phyloP scores from a whole-genome alignment of 2,888 invertebrate species.

The Mesorhabditis spiculigera region DNA sequence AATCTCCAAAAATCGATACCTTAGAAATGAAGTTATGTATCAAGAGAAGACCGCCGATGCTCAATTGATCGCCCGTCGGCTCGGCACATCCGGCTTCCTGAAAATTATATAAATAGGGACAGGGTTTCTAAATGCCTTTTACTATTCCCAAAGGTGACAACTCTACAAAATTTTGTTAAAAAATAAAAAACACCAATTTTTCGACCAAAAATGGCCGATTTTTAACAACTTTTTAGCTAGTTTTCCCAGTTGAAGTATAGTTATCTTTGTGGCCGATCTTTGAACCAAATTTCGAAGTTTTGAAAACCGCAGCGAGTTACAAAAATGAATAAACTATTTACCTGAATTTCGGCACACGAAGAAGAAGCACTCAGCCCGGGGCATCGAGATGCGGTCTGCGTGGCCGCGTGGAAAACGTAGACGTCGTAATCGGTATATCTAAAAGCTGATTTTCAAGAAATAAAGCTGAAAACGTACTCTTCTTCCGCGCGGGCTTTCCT shows the following conservation, averaged over 20 bases:
- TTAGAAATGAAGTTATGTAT: constrained; percentile 71
- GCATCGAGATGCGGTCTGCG: constrained; percentile 19
- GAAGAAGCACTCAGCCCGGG: constrained; percentile 24
- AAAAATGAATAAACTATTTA: constrained; percentile 14
- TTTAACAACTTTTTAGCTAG: too few relatives aligned
- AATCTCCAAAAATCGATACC: constrained; percentile 1
- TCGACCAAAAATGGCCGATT: background rate
- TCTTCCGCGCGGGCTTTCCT: constrained; percentile 19
- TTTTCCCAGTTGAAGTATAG: too few relatives aligned
- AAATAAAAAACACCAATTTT: background rate
- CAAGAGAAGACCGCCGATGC: constrained; percentile 57
- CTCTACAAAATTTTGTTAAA: background rate
- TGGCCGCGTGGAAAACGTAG: constrained; percentile 26
- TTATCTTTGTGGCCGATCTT: too few relatives aligned
- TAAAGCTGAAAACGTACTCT: background rate
- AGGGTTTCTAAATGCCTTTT: background rate
- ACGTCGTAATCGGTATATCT: constrained; percentile 26
- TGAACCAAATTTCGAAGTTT: too few relatives aligned
- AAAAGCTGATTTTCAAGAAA: background rate
- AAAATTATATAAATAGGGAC: background rate
- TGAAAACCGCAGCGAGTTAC: too few relatives aligned
- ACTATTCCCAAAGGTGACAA: too few relatives aligned
- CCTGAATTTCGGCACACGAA: constrained; percentile 26
- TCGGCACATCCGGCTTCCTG: constrained; percentile 12
- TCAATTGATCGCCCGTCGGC: constrained; percentile 16